Conservation (phyloP, 2,113 vertebrate genomes). For the Oxyruncus cristatus region DNA sequence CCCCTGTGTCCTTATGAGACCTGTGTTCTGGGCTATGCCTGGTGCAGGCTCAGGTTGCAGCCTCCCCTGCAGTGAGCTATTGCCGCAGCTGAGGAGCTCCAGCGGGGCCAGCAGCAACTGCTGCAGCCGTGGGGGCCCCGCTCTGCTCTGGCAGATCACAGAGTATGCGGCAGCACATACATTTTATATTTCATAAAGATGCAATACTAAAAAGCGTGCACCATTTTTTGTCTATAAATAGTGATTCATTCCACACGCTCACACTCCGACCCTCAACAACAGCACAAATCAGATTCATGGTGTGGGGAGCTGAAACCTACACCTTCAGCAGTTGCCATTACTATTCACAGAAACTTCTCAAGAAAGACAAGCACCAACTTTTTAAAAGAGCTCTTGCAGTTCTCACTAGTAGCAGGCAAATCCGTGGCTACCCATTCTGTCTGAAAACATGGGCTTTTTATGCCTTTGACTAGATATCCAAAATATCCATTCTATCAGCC, state of each 20-base stretch:
- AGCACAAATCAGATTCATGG: background rate
- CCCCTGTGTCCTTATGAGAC: background rate
- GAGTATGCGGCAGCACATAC: rapidly evolving
- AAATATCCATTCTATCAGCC: background rate
- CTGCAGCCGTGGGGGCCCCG: background rate
- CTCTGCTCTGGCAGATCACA: background rate
- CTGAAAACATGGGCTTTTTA: background rate
- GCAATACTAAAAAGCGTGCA: background rate
- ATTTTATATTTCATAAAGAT: background rate
- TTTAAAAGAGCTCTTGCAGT: background rate
- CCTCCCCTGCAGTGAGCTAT: background rate
- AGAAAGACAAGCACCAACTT: background rate
- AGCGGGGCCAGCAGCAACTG: background rate
- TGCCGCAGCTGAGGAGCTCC: background rate
- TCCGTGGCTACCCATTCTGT: background rate
- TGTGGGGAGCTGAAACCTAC: background rate
- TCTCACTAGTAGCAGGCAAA: background rate
- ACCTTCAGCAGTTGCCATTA: background rate
- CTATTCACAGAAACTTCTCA: background rate
- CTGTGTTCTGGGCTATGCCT: rapidly evolving
- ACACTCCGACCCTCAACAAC: background rate
- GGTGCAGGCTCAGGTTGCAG: background rate
- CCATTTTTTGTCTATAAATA: background rate
- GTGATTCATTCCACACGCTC: background rate
- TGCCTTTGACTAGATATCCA: background rate